Evolutionary conservation across 2,888 invertebrate species (phyloP), one percentile per base, ranked within the genome.

Genomic region (Ectropis crepuscularia): DNA sequence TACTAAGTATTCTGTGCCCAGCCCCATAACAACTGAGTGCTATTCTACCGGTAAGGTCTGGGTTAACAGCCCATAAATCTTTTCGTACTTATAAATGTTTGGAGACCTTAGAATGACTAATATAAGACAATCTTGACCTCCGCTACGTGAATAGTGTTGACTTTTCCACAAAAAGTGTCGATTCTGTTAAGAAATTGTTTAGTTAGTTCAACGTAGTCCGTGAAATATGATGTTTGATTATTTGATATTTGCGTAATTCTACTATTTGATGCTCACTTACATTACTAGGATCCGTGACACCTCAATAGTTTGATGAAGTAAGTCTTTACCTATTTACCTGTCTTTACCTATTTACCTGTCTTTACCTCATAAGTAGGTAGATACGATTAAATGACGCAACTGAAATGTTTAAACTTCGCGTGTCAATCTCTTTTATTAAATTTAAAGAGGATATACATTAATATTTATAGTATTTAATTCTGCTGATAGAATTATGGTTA

Each of bases 21-120:
- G 48, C 57, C 47, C 36, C 45, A 41, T 48, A 65, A 10, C 39
- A 49, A 61, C 64, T 61, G 39, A 10, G 6, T 53, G 8, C 53
- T 60, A 61, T 48, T 49, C 64, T 45, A 45, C 41, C 36, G 11
- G 69, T 49, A 75, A 81, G 84, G 86, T 82, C 80, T 80, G 78
- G 86, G 87, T 87, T 85, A 88, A 83, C 68, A 59, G 57, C 63
- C 58, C 57, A 70, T 69, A 69, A 69, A 72, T 70, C 61, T 68
- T 55, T 48, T 12, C 54, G 48, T 55, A 58, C 61, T 57, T 63
- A 63, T 58, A 63, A 51, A 67, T 57, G 57, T 66, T 60, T 55
- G 57, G 53, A 53, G 57, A 54, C 47, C 62, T 63, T 67, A 63
- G 60, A 57, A 67, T 68, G 65, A 63, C 63, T 67, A 57, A 61